Evolutionary conservation across 2,888 invertebrate species (phyloP).

Genomic region (Branchipolynoe longqiensis): DNA sequence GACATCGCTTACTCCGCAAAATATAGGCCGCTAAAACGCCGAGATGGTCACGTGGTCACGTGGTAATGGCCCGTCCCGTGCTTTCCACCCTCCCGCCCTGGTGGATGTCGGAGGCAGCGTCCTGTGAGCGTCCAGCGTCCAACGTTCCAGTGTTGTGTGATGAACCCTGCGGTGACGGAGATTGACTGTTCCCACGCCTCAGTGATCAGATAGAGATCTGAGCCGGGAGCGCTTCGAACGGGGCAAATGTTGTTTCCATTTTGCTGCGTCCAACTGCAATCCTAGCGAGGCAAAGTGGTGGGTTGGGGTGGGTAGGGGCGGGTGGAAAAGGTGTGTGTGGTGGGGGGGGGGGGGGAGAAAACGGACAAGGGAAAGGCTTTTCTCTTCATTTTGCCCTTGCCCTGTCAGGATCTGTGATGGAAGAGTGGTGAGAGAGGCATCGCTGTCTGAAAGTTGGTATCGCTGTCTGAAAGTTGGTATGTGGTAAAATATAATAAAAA

Average conservation of each 20-base stretch:
- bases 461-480: neutral
- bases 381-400: neutral
- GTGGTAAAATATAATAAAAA: too few species aligned
- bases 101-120: neutral
- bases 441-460: too few species aligned
- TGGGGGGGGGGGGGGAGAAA: too few species aligned
- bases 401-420: conserved; percentile 12
- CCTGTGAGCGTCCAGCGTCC: neutral
- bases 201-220: conserved; percentile 7
- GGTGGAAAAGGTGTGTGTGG: too few species aligned
- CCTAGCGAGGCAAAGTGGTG: too few species aligned
- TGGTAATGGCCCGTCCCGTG: neutral
- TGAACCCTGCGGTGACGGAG: conserved; percentile 8
- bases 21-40: conserved; percentile 41
- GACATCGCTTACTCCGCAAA: conserved; percentile 7
- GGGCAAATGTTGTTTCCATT: too few species aligned
- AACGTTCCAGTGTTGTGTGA: conserved; percentile 21
- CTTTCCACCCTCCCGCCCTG: too few species aligned
- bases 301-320: too few species aligned
- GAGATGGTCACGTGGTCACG: conserved; percentile 22
- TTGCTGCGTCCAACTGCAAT: too few species aligned
- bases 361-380: conserved; percentile 1
- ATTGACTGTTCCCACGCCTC: conserved; percentile 27
- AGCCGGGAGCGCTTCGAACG: neutral
- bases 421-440: conserved; percentile 25